These are phyloP conservation scores for Poecile atricapillus DNA, from an alignment of 2,113 vertebrate genomes.

Conservation along the genomic window DNA sequence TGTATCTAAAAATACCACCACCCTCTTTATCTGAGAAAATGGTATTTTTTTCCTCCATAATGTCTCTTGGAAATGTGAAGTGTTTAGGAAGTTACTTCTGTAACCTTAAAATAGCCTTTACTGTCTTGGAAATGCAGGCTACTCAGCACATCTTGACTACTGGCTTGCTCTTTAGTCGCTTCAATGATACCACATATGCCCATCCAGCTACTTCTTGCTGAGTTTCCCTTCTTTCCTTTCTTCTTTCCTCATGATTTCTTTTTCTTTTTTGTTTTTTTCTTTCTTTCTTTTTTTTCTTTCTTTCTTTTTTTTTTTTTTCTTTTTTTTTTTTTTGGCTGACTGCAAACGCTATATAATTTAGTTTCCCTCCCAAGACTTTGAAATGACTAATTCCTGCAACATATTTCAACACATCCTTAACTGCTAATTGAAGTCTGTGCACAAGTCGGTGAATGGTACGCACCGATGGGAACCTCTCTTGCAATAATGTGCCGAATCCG, in stretches of 20 bases:
- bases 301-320: not conserved
- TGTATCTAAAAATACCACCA: not conserved
- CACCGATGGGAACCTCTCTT: slow-evolving; percentile 51
- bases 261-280: not conserved
- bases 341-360: slow-evolving; percentile 52
- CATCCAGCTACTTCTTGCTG: slow-evolving; percentile 62
- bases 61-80: not conserved
- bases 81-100: slow-evolving; percentile 38
- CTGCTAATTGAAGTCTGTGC: slow-evolving; percentile 71
- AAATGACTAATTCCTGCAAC: slow-evolving; percentile 68
- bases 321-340: not conserved
- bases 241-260: not conserved
- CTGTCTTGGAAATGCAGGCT: slow-evolving; percentile 64
- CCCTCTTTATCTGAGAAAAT: not conserved
- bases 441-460: slow-evolving; percentile 35
- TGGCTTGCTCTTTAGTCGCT: slow-evolving; percentile 64
- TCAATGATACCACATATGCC: slow-evolving; percentile 63
- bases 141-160: slow-evolving; percentile 65
- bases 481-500: slow-evolving; percentile 32
- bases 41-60: not conserved
- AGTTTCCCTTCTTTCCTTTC: not conserved
- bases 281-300: not conserved
- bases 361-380: slow-evolving; percentile 51
- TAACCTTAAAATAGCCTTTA: slow-evolving; percentile 72
- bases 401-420: slow-evolving; percentile 70